Evolutionary conservation across 2,113 vertebrate genomes (phyloP), one percentile per base, ranked within the genome.

Genomic region (Spermophilus dauricus): DNA sequence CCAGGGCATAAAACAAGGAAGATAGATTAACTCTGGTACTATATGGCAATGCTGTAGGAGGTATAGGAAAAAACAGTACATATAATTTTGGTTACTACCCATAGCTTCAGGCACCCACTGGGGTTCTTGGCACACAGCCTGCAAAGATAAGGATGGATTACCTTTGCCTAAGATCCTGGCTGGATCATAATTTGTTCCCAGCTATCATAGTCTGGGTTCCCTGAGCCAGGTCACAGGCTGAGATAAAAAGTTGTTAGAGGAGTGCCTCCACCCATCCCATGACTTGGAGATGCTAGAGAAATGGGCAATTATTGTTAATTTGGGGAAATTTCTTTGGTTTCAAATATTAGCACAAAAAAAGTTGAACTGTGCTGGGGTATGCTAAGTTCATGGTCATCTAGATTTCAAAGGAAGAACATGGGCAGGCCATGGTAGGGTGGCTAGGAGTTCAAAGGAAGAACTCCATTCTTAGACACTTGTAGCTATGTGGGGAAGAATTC

Each of bases 281-380:
- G 81, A 42, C 26, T 85, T 77, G n/a, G 13, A 95, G 39, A 83
- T 26, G 48, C 37, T 32, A 92, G 63, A 63, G 42, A 96, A 92
- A 94, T 90, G 67, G 56, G 37, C 56, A 39, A 89, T 11, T 42
- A 94, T 92, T 76, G 37, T 73, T 39, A 76, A 45, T 83, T 95
- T 93, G 37, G 78, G 51, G 84, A 94, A 37, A 91, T 81, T 89
- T 92, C 93, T 95, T 96, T 95, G 93, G 81, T 90, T 97, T 96
- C 53, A 76, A 91, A 89, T 53, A 77, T 39, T 18, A 96, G 8
- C 78, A 45, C 45, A 86, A 26, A 30, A 89, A 92, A 51, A 51
- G 73, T 10, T 89, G 76, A 92, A 84, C 4, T 4, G 24, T 94
- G 48, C 45, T 84, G 24, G n/a, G 76, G 32, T 94, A 96, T 73